Base-by-base conservation (phyloP, 2,888 invertebrate genomes). In the Trichacis sp. region DNA sequence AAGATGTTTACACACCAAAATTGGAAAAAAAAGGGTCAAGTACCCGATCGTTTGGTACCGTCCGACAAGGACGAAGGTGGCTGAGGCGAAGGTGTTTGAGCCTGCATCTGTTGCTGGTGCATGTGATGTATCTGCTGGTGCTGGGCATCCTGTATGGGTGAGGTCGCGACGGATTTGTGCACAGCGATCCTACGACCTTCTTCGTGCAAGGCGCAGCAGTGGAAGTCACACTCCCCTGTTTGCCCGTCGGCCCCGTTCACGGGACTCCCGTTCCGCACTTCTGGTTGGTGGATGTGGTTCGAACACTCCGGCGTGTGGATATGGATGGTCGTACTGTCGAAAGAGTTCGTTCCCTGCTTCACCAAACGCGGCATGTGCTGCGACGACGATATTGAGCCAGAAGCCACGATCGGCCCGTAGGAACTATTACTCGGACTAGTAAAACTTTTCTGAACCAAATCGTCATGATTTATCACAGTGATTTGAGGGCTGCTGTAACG, bases 391-490 rank as follows among this genome's bases (percentile, higher is more conserved):
- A 75, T 66, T 71, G 74, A 69, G 71, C 72, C 69, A 71, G 77
- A 69, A 66, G 77, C 74, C 72, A 73, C 71, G 54, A 73, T 73
- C 51, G 76, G 71, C 57, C 74, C 78, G 73, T 81, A 80, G 81
- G 82, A 82, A 82, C 81, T 79, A 76, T 79, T 80, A 74, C 74
- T 80, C 73, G 77, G 77, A 76, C 79, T 79, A 72, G 74, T 76
- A 68, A 78, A 86, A 79, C 85, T 85, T 77, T 84, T 86, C 74
- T 86, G 84, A 77, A 84, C 83, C 83, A 92, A 91, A 86, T 94
- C 94, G 87, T 95, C 95, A 88, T 95, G 94, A 88, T 94, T 94
- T 88, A 95, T 95, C 87, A 95, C 94, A 86, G 94, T 95, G 88
- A 94, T 95, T 90, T 94, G 94, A 80, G 94, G 94, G 85, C 91